Base-by-base conservation (phyloP, 2,797 vertebrate species). In the Pipistrellus pipistrellus region DNA sequence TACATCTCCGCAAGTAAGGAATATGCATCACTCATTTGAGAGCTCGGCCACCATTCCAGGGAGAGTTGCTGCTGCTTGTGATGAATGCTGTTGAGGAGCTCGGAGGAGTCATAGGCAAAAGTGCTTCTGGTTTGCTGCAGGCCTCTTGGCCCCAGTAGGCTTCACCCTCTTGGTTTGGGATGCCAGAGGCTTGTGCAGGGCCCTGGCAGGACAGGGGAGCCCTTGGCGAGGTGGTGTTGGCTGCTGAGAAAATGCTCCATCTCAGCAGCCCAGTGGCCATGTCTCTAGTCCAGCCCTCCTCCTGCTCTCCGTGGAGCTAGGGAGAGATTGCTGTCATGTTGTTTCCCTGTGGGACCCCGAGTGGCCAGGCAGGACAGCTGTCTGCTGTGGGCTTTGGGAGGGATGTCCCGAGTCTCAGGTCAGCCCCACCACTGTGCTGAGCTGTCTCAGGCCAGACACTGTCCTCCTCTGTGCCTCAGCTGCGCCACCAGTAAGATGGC, bases 201-300 rank as follows among this genome's bases (percentile, higher is more conserved):
- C 8, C 11, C 53, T 13, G 38, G 53, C 17, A 27, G 53, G 51
- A 57, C 41, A 27, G 41, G 78, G 77, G 85, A 13, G 20, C 17
- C 15, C 0, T 35, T 8, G 27, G 1, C 13, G 2, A n/a, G 59
- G n/a, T 1, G 7, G 8, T 10, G 6, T 44, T 38, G 78, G 48
- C 51, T 68, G 25, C 81, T 62, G 48, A 84, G 82, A 81, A 72
- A 21, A 64, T 9, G 11, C 64, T 69, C 30, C 7, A 2, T 69
- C 15, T 21, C 44, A 57, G 55, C 85, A n/a, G 6, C 15, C 20
- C 9, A 12, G 14, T 1, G 17, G 14, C 64, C 30, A 0, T 21
- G 59, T 30, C 21, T 46, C 44, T 6, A 15, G 32, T 8, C 7
- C n/a, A 12, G 48, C 51, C 41, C 25, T 4, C 35, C 0, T 18